Conservation (phyloP, 2,797 vertebrate species). For the Hoplostethus atlanticus region DNA sequence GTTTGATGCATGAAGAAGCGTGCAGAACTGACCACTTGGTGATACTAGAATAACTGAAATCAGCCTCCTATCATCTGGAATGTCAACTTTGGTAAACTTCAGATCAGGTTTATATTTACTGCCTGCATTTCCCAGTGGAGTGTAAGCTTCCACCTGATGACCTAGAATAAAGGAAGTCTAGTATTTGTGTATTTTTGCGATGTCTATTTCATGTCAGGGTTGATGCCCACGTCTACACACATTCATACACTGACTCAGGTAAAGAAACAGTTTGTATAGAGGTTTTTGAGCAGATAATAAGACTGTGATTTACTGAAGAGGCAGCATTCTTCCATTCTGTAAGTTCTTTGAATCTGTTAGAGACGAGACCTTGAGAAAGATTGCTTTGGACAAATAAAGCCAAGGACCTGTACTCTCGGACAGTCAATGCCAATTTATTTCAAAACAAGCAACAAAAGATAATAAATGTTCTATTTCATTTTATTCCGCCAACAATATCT, state of each 20-base stretch:
- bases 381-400: background rate
- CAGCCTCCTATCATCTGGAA: background rate
- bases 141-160: too few relatives aligned
- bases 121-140: too few relatives aligned
- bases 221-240: slow-evolving; percentile 4
- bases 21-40: slow-evolving; percentile 5
- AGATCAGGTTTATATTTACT: too few relatives aligned
- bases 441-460: slow-evolving; percentile 13
- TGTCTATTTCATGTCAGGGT: background rate
- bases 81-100: background rate
- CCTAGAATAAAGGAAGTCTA: too few relatives aligned
- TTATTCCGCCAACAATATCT: slow-evolving; percentile 9
- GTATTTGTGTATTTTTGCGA: too few relatives aligned
- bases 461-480: slow-evolving; percentile 17
- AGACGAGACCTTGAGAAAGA: background rate
- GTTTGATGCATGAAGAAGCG: slow-evolving; percentile 13
- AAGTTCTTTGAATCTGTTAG: background rate
- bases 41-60: background rate
- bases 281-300: too few relatives aligned
- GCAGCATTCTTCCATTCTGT: background rate
- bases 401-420: background rate
- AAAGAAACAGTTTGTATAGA: too few relatives aligned
- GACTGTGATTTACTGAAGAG: background rate
- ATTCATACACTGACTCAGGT: background rate
- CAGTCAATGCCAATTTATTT: slow-evolving; percentile 9